A percentile compares a stretch with the other conserved stretches of the same genome.
phyloP scores from a whole-genome alignment of 64 coral and sea anemone genomes.

The Porites lutea region DNA sequence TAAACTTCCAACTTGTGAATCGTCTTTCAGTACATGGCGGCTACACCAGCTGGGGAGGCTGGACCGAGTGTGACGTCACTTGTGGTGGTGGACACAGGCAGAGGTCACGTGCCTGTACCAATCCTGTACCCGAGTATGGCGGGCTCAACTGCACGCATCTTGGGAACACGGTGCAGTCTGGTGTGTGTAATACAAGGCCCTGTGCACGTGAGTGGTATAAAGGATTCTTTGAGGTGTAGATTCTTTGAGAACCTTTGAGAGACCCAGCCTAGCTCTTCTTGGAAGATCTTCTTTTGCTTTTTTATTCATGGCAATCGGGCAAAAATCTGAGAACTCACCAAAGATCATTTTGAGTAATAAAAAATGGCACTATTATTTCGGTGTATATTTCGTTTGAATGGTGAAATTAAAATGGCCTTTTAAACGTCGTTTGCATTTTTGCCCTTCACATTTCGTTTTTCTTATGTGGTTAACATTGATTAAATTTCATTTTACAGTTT shows the following conservation, averaged over 20 bases:
- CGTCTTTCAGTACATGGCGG: constrained; percentile 73
- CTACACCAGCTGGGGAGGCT: constrained; percentile 93
- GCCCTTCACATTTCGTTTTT: too few species aligned
- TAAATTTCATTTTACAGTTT: background rate
- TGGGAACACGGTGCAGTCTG: constrained; percentile 75
- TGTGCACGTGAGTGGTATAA: constrained; percentile 81
- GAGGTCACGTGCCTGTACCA: constrained; percentile 94
- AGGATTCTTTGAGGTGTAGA: background rate
- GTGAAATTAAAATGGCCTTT: too few species aligned
- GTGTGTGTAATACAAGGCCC: constrained; percentile 90
- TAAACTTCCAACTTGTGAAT: background rate
- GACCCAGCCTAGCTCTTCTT: too few species aligned
- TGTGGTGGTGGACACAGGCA: constrained; percentile 90
- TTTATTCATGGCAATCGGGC: too few species aligned
- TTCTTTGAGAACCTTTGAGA: too few species aligned
- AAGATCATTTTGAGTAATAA: too few species aligned
- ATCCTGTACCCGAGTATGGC: constrained; percentile 90
- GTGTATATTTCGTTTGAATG: too few species aligned
- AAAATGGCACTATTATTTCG: too few species aligned
- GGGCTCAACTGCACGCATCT: constrained; percentile 76
- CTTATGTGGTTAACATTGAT: too few species aligned
- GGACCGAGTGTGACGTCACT: constrained; percentile 95
- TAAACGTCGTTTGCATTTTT: too few species aligned
- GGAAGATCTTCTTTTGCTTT: too few species aligned
- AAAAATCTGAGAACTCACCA: too few species aligned